Evolutionary conservation across 2,797 vertebrate genomes (phyloP).

Genomic region (Mionectes olivaceus): DNA sequence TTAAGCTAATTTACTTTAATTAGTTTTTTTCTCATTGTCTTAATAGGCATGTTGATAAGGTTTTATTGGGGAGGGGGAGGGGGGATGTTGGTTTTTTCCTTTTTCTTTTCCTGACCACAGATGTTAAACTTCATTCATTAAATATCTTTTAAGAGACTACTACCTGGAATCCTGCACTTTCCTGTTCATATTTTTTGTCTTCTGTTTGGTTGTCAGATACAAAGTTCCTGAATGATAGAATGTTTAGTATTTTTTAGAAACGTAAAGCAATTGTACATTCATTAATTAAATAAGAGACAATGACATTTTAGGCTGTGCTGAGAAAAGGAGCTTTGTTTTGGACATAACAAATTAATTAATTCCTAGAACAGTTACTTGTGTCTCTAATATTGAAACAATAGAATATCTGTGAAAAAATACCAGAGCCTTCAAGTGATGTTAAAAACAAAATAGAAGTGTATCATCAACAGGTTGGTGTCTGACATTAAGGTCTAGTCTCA

Average conservation of each 20-base stretch:
- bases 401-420: not conserved
- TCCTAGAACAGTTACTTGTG: constrained; percentile 37
- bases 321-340: constrained; percentile 26
- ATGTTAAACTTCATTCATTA: constrained; percentile 72
- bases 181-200: not conserved
- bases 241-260: constrained; percentile 6
- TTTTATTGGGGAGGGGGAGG: not conserved
- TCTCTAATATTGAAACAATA: not conserved
- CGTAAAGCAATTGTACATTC: constrained; percentile 10
- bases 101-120: constrained; percentile 66
- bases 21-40: constrained; percentile 83
- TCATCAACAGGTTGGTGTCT: not conserved
- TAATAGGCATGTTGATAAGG: constrained; percentile 80
- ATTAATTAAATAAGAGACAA: constrained; percentile 63
- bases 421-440: not conserved
- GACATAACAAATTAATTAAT: constrained; percentile 62
- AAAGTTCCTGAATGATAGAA: not conserved
- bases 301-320: constrained; percentile 22
- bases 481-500: not conserved
- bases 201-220: not conserved
- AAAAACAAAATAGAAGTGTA: not conserved
- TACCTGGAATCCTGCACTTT: not conserved
- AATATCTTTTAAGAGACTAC: constrained; percentile 59
- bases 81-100: not conserved
- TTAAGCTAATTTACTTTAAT: constrained; percentile 88